These are phyloP conservation scores for Geodia barretti DNA, from an alignment of 37 sponge, comb jelly and placozoan genomes.

Conservation along the genomic window DNA sequence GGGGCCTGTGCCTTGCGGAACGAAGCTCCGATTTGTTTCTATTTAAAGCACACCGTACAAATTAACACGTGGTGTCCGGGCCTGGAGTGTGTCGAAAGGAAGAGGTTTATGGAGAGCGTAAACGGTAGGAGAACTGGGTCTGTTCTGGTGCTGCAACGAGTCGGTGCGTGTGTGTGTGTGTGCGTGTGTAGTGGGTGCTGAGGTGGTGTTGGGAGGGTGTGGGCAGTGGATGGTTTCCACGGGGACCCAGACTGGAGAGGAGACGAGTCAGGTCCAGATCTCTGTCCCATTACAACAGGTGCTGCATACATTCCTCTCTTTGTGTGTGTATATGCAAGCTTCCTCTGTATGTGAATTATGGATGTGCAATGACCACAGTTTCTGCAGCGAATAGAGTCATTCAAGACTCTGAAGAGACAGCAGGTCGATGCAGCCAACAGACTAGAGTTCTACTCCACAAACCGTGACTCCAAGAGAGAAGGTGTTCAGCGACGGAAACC, in stretches of 20 bases:
- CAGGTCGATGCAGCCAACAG: conserved; percentile 65
- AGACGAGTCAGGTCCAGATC: conserved; percentile 18
- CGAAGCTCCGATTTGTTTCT: no score
- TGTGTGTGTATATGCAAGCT: background rate
- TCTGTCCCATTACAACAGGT: conserved; percentile 6
- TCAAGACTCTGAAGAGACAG: conserved; percentile 47
- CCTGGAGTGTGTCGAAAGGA: no score
- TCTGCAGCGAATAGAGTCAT: conserved; percentile 42
- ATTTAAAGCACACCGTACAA: no score
- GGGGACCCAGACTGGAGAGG: conserved; percentile 24
- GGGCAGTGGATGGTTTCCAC: conserved; percentile 21
- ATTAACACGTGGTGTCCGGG: no score
- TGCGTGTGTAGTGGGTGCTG: conserved; percentile 11
- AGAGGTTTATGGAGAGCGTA: no score
- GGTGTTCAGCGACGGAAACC: no score
- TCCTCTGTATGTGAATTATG: no score
- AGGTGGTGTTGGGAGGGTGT: conserved; percentile 9
- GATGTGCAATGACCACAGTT: no score
- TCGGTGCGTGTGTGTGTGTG: no score
- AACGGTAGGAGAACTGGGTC: no score
- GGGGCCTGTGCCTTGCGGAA: no score
- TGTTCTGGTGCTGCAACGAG: no score
- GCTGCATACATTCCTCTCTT: background rate
- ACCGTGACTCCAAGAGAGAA: background rate
- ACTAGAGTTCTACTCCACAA: conserved; percentile 44